These are phyloP conservation scores for Hydrolagus colliei DNA, from an alignment of 2,797 vertebrate species.

Conservation along the genomic window DNA sequence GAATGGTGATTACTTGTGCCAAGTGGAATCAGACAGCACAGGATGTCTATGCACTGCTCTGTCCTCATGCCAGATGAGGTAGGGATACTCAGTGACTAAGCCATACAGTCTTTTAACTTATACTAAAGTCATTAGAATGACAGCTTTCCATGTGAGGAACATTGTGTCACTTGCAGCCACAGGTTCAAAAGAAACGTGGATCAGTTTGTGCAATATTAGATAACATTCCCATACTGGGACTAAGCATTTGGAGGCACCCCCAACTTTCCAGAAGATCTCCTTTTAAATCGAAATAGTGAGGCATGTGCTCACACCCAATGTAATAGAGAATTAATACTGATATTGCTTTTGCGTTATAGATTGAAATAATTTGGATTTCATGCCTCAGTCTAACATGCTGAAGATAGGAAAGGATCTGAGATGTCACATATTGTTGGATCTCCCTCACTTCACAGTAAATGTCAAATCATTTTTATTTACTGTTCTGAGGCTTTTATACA, in stretches of 20 bases:
- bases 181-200: background rate
- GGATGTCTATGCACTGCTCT: constrained; percentile 5
- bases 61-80: constrained; percentile 16
- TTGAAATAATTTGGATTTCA: background rate
- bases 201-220: background rate
- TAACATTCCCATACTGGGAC: background rate
- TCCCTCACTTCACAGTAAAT: background rate
- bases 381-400: background rate
- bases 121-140: background rate
- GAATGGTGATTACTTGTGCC: constrained; percentile 1
- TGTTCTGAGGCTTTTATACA: background rate
- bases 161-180: background rate
- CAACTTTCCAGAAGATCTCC: too few species aligned
- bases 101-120: background rate
- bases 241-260: background rate
- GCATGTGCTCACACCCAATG: background rate
- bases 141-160: constrained; percentile 5
- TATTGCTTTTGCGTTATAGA: background rate
- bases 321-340: too few species aligned
- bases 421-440: background rate
- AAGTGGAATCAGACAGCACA: constrained; percentile 3
- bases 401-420: background rate
- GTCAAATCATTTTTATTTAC: background rate
- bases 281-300: background rate
- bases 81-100: constrained; percentile 6